phyloP scores from a whole-genome alignment of 2,888 invertebrate species.

The Mythimna albipuncta region DNA sequence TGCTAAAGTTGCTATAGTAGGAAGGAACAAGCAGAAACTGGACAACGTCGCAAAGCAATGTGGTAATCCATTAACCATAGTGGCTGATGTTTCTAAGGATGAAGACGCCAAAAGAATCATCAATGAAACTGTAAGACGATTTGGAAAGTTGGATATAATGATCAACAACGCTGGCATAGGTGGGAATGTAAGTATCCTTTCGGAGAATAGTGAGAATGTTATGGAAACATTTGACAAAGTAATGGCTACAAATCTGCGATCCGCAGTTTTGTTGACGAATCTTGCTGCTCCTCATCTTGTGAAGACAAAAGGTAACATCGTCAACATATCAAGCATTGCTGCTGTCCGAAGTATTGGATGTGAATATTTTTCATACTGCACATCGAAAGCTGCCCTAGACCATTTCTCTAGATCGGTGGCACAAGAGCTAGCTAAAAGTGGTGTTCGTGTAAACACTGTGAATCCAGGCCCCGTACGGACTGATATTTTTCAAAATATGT shows the following conservation, averaged over 20 bases:
- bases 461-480: conserved; percentile 39
- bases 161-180: conserved; percentile 34
- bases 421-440: conserved; percentile 22
- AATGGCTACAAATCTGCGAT: conserved; percentile 49
- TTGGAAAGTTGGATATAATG: conserved; percentile 30
- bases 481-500: conserved; percentile 24
- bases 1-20: conserved; percentile 63
- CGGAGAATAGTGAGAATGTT: background rate
- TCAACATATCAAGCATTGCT: conserved; percentile 35
- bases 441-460: conserved; percentile 32
- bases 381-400: conserved; percentile 32
- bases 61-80: conserved; percentile 20
- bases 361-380: conserved; percentile 7
- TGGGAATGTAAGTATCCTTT: background rate
- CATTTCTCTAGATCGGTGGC: conserved; percentile 29
- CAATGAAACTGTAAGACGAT: conserved; percentile 7
- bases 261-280: conserved; percentile 53
- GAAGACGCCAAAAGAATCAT: conserved; percentile 22
- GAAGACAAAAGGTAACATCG: conserved; percentile 81
- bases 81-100: conserved; percentile 29
- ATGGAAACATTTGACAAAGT: conserved; percentile 33
- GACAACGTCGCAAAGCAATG: conserved; percentile 26
- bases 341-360: background rate
- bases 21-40: conserved; percentile 57
- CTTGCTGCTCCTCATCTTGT: conserved; percentile 61